Conservation (phyloP, 1,140 invertebrate genomes). For the Cotesia vestalis region DNA sequence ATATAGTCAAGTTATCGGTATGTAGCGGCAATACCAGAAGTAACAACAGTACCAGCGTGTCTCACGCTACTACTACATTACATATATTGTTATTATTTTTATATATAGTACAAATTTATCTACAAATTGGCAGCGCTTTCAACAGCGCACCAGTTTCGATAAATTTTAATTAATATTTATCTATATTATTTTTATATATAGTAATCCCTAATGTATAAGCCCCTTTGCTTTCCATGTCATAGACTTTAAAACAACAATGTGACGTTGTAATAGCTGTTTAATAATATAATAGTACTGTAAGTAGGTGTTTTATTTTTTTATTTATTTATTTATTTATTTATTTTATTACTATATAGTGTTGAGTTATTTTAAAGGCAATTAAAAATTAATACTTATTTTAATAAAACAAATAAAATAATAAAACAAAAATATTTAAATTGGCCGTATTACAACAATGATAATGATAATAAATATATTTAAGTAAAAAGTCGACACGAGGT, state of each 20-base stretch:
- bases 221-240: conserved; percentile 26
- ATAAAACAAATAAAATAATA: too few relatives aligned
- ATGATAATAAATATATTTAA: background rate
- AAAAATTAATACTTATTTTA: conserved; percentile 34
- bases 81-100: too few relatives aligned
- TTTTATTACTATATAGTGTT: conserved; percentile 37
- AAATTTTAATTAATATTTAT: too few relatives aligned
- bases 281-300: conserved; percentile 37
- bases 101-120: too few relatives aligned
- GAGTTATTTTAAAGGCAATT: conserved; percentile 40
- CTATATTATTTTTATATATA: too few relatives aligned
- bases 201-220: conserved; percentile 28
- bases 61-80: conserved; percentile 42
- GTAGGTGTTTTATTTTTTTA: conserved; percentile 41
- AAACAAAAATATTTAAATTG: background rate
- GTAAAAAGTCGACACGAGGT: conserved; percentile 18
- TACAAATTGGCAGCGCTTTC: too few relatives aligned
- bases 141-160: too few relatives aligned
- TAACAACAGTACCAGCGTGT: conserved; percentile 42
- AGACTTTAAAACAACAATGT: conserved; percentile 44
- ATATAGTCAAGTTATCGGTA: background rate
- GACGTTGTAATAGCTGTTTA: conserved; percentile 53
- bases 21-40: too few relatives aligned
- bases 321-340: too few relatives aligned
- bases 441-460: background rate